Conservation (phyloP, 1,140 invertebrate species). For the Colletes gigas region DNA sequence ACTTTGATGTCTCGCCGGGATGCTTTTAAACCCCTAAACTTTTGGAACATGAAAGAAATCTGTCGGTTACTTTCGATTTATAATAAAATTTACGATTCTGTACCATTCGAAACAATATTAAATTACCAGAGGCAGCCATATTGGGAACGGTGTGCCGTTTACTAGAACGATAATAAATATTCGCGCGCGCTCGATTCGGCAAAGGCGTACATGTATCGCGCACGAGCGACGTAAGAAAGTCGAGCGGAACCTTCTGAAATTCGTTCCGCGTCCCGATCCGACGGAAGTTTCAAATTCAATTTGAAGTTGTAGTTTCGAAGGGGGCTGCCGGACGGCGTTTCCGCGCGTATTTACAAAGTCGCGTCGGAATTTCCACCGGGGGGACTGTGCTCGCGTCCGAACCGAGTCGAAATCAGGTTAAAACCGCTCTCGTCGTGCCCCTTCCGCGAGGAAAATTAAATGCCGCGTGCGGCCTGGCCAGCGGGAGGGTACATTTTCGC, state of each 20-base stretch:
- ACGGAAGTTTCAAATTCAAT: neutral
- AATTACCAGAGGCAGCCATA: no score
- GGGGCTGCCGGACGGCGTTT: no score
- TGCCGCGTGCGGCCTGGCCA: conserved; percentile 15
- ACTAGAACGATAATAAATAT: no score
- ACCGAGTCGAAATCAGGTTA: conserved; percentile 46
- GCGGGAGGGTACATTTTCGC: conserved; percentile 10
- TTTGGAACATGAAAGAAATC: no score
- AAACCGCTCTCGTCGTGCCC: conserved; percentile 16
- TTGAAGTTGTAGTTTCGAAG: neutral
- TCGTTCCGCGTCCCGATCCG: neutral
- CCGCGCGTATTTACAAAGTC: neutral
- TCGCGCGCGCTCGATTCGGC: no score
- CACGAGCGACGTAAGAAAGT: neutral
- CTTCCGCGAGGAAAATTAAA: conserved; percentile 54
- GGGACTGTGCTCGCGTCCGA: neutral
- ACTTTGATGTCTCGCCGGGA: no score
- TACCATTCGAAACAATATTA: no score
- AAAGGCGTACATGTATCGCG: no score
- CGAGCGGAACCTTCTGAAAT: neutral
- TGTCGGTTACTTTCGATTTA: no score
- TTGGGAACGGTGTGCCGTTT: no score
- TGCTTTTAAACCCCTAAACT: no score
- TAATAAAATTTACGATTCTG: no score
- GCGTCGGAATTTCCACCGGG: neutral